These are phyloP conservation scores for Lutjanus erythropterus DNA, from an alignment of 2,113 vertebrate species.

Conservation along the genomic window DNA sequence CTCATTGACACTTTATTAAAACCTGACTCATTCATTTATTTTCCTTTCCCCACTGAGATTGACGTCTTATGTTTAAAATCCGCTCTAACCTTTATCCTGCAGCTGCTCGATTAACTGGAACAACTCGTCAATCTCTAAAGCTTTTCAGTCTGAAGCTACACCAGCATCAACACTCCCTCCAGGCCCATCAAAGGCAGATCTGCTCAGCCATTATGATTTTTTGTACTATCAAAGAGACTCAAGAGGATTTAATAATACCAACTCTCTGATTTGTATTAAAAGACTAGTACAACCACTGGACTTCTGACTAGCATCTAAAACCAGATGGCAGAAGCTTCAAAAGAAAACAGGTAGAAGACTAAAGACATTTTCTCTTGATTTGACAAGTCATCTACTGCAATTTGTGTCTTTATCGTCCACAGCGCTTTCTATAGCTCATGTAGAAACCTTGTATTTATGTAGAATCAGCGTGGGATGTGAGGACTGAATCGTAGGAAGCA, in stretches of 20 bases:
- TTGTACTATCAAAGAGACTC: neutral
- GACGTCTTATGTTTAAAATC: neutral
- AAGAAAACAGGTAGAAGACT: neutral
- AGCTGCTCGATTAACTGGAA: conserved; percentile 12
- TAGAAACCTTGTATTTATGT: neutral
- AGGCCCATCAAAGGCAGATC: neutral
- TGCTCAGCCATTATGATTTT: neutral
- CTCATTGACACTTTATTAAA: neutral
- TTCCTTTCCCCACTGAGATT: neutral
- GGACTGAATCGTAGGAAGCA: conserved; percentile 16
- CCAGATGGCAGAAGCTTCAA: neutral
- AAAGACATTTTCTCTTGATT: neutral
- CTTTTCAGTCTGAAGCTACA: neutral
- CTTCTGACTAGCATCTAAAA: neutral
- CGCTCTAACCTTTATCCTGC: neutral
- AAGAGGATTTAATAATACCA: neutral
- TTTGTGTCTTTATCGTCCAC: neutral
- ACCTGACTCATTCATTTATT: neutral
- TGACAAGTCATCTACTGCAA: neutral
- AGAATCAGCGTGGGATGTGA: conserved; percentile 26
- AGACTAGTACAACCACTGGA: neutral
- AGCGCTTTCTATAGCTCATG: neutral
- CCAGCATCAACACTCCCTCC: neutral
- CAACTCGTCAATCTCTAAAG: neutral
- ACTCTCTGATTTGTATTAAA: conserved; percentile 6